Evolutionary conservation across 2,888 invertebrate species (phyloP), one percentile per base, ranked within the genome.

Genomic region (Yponomeuta evonymella): DNA sequence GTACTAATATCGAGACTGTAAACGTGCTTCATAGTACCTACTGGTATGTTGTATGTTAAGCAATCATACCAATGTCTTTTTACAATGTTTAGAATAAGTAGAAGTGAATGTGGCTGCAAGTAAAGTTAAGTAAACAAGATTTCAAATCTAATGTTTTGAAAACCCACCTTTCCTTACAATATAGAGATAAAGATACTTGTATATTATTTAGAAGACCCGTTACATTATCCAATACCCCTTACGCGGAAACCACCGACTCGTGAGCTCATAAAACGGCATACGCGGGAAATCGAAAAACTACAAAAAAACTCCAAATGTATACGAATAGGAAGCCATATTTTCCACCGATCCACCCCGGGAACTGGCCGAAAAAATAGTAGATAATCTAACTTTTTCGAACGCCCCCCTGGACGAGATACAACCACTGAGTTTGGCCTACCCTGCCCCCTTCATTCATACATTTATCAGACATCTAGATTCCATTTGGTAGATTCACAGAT

Each of bases 301-400:
- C 78, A 78, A 81, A 80, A 79, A 43, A 83, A 76, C 75, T 74
- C 48, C 76, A 80, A 87, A 84, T 83, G 84, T 85, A 86, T 84
- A 86, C 82, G 83, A 87, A 89, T 86, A 89, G 91, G 91, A 92
- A 92, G 90, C 90, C 90, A 92, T 92, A 91, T 91, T 91, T 91
- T 87, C 84, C 83, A 81, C 77, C 79, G 86, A 85, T 85, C 87
- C 88, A 88, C 89, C 90, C 91, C 83, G 86, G 85, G 83, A 83
- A 80, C 81, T 82, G 82, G 88, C 89, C 90, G 88, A 89, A 89
- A 89, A 89, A 88, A 88, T 89, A 83, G 86, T 84, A 89, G 90
- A 91, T 90, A 89, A 92, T 92, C 89, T 89, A 89, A 90, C 87
- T 90, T 91, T 89, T 87, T 89, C 83, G 79, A 82, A 84, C 86